Evolutionary conservation across 64 coral and sea anemone species (phyloP).

Genomic region (Montipora cactus): DNA sequence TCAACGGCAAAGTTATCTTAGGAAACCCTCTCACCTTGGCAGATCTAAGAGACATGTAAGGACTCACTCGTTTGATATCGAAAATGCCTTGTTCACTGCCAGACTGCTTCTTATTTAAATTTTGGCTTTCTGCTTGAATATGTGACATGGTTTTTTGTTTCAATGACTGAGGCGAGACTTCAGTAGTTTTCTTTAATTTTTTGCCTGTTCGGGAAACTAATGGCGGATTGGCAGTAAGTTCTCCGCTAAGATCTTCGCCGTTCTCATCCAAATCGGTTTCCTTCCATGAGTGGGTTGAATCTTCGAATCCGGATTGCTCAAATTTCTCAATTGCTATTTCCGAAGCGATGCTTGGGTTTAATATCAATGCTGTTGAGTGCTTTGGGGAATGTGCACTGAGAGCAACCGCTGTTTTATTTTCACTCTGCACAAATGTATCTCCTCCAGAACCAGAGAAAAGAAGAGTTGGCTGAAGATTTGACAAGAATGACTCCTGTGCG

Average conservation of each 20-base stretch:
- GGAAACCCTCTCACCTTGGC: neutral
- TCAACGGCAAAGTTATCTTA: neutral
- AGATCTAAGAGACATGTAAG: neutral
- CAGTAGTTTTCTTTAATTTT: neutral
- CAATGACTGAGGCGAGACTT: neutral
- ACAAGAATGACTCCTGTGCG: neutral
- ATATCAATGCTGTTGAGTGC: neutral
- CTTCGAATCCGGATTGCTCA: neutral
- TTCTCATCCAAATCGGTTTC: neutral
- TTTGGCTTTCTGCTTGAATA: too few relatives aligned
- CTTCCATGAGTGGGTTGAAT: neutral
- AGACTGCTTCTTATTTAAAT: neutral
- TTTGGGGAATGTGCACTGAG: neutral
- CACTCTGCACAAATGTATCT: neutral
- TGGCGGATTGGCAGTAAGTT: neutral
- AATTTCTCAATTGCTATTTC: neutral
- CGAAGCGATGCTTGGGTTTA: neutral
- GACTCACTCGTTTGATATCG: neutral
- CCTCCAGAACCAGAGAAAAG: conserved; percentile 15
- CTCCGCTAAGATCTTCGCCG: neutral
- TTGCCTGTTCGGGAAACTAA: neutral
- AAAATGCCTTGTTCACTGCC: neutral
- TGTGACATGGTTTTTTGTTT: too few relatives aligned
- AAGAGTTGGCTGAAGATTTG: neutral
- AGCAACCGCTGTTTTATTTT: neutral